Base-by-base conservation (phyloP, 2,888 invertebrate species). In the Chironomus riparius region DNA sequence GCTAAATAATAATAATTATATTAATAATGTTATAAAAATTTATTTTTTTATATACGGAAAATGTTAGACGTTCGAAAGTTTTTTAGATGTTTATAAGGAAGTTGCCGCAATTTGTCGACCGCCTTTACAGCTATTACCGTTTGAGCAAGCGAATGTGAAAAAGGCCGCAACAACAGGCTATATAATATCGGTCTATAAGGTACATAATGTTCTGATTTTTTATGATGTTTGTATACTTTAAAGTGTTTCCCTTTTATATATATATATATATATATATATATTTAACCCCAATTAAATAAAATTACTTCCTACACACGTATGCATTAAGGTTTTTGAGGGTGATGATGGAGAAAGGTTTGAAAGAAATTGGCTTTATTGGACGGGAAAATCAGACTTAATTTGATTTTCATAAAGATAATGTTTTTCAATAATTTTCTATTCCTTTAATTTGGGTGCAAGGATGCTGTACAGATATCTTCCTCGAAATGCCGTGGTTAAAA, bases 291-390 rank as follows among this genome's bases (percentile, higher is more conserved):
- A n/a, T n/a, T n/a, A n/a, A n/a, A n/a, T n/a, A n/a, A n/a, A n/a
- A n/a, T n/a, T n/a, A n/a, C n/a, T n/a, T 38, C 10, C 38, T 4
- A 5, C 38, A 38, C 10, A 7, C 38, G n/a, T n/a, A 38, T 4
- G 38, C 10, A 38, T 10, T n/a, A n/a, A 89, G 88, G 95, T 95
- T 22, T 95, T 95, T 84, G 95, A 95, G 85, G 96, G 96, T 50
- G 95, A 96, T 82, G 96, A 96, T 83, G 90, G 94, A 73, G 94
- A 95, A 81, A 91, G 93, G 78, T 93, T 96, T 82, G 96, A 96
- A 84, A 89, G 93, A 80, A 95, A 96, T 85, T 96, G 96, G 96
- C 87, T 96, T 18, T 95, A 95, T 82, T 96, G 96, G 96, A 95
- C 95, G 28, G 95, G 74, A 50, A n/a, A 24, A 13, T 56, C n/a